Base-by-base conservation (phyloP, 2,797 vertebrate species). In the Lepilemur ruficaudatus region DNA sequence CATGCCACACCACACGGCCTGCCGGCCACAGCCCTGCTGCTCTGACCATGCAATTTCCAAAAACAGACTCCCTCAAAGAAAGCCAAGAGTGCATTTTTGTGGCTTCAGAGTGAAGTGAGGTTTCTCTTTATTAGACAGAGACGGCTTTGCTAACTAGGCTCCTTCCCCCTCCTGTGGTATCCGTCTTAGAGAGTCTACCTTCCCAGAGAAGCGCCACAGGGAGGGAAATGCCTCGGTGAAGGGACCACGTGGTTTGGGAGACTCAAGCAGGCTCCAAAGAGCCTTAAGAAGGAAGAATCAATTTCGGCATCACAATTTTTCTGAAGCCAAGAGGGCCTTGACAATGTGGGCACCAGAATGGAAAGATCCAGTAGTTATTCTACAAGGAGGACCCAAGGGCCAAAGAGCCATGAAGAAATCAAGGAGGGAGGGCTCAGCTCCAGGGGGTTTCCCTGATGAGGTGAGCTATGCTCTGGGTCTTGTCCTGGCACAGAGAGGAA, bases 81-180 rank as follows among this genome's bases (percentile, higher is more conserved):
- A 95, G 95, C 91, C 91, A 86, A 93, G 57, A 90, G 82, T 43
- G 57, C 83, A 96, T 97, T 97, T 96, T 65, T 95, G 96, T 76
- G 88, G 93, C 95, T 95, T 70, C 22, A 17, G 83, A 84, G 59
- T 78, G 80, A 95, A 97, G 89, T 78, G 79, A 67, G 67, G 65
- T 92, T 86, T 96, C 88, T 96, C 65, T 89, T 91, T 94, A 96
- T 91, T 94, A 89, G 87, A 93, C 85, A 93, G 87, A 91, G 41
- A 83, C 20, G 80, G 92, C 43, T 50, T 3, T 50, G 48, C 81
- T 87, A 70, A 65, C 59, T 28, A 59, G 70, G 75, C 50, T 70
- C 46, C 67, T 76, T 96, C 93, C 67, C 70, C 38, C 23, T 78
- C 7, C 5, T 7, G 32, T 9, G 14, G 85, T 18, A 32, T 18